Evolutionary conservation across 2,113 vertebrate genomes (phyloP).

Genomic region (Strigops habroptila): DNA sequence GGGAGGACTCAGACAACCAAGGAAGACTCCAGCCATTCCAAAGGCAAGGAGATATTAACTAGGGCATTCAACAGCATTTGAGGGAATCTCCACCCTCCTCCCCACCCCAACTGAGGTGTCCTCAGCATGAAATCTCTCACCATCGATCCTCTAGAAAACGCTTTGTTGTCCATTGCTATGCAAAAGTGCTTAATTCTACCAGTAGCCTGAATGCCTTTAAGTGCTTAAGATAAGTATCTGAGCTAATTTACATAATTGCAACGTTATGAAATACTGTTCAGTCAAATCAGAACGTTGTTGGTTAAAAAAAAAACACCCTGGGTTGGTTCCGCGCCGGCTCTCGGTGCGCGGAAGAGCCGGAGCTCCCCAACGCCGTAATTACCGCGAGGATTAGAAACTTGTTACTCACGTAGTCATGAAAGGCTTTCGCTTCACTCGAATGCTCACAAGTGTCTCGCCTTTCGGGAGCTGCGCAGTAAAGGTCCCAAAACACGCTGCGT

Average conservation of each 20-base stretch:
- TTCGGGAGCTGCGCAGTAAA: slow-evolving; percentile 98
- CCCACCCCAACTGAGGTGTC: background rate
- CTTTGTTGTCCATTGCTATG: background rate
- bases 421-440: slow-evolving; percentile 99
- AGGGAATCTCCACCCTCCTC: background rate
- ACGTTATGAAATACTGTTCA: slow-evolving; percentile 53
- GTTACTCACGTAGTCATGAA: slow-evolving; percentile 99
- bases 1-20: background rate
- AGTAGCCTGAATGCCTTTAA: background rate
- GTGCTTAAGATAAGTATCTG: slow-evolving; percentile 47
- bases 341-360: background rate
- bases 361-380: slow-evolving; percentile 67
- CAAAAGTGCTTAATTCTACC: slow-evolving; percentile 18
- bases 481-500: slow-evolving; percentile 97
- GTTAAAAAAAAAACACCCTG: background rate
- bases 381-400: slow-evolving; percentile 70
- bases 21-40: background rate
- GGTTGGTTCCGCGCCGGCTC: background rate
- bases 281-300: slow-evolving; percentile 31
- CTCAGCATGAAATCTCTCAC: background rate
- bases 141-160: background rate
- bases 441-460: slow-evolving; percentile 99
- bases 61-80: background rate
- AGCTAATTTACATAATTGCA: slow-evolving; percentile 52
- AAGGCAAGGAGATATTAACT: background rate